Base-by-base conservation (phyloP, 2,888 invertebrate species). In the Carabus problematicus region DNA sequence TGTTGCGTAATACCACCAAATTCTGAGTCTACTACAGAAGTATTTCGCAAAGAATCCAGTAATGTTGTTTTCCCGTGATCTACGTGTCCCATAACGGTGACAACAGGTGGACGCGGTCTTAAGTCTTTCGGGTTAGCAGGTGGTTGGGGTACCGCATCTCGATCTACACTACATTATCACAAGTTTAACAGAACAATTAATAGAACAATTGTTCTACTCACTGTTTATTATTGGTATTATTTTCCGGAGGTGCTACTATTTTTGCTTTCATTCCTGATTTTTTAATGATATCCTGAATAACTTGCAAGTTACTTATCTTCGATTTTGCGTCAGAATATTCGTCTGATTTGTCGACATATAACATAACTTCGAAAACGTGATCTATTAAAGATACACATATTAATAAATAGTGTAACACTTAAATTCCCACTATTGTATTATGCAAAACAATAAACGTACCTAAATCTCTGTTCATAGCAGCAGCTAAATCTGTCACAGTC, bases 1-100 rank as follows among this genome's bases (percentile, higher is more conserved):
- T 98, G 98, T 80, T 99, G 99, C 0, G 99, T 99, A 72, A 99
- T 99, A 14, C 99, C 99, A 1, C 99, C 99, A 80, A 96, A 97
- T 84, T 99, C 99, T 42, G 90, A 86, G 43, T 91, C 91, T 0
- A 95, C 98, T 2, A 98, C 91, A 45, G 91, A 87, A 0, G 96
- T 91, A 73, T 95, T 88, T 61, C 98, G 83, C 40, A 98, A 81
- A 0, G 94, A 86, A 82, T 98, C 98, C 4, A 99, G 83, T 3
- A 99, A 84, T 0, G 98, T 98, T 1, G 99, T 99, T 86, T 99
- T 98, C 3, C 99, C 99, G 84, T 99, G 99, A 85, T 99, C 99
- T 1, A 99, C 98, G 82, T 99, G 99, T 0, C 99, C 99, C 98
- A 99, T 99, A 58, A 99, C 94, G 4, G 98, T 97, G 0, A 98